Base-by-base conservation (phyloP, 2,797 vertebrate genomes). In the Dromococcyx pavoninus region DNA sequence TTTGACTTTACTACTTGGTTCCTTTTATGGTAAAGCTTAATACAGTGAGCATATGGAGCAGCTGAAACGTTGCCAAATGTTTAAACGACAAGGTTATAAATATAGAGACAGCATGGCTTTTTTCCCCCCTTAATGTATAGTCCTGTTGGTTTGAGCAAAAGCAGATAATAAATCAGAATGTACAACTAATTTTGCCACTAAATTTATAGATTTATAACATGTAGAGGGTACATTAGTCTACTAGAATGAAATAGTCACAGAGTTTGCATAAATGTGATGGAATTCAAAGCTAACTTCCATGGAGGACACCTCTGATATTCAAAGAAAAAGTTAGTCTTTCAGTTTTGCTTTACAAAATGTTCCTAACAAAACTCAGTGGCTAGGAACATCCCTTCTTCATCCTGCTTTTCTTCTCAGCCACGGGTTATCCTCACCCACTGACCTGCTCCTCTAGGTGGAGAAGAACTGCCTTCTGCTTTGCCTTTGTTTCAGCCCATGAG, bases 81-180 rank as follows among this genome's bases (percentile, higher is more conserved):
- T 98, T 97, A 97, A 98, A 97, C 97, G 97, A 97, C 97, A 97
- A 95, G 96, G 96, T 97, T 98, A 97, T 98, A 98, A 98, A 98
- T 98, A 98, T 77, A 94, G 39, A 94, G 53, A 95, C 94, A 95
- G 91, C 11, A 89, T 37, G 57, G 73, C 17, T 27, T 90, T 93
- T 93, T 94, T 21, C 7, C 81, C 51, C 50, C 91, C 93, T 97
- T 96, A 97, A 97, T 97, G 93, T 97, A 98, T 91, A 93, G 91
- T 82, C 95, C 90, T 92, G 89, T 95, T 96, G 94, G 89, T 85
- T 88, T 23, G 77, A 97, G 95, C 94, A 96, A 97, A 97, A 79
- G 30, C 84, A 95, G 93, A 96, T 91, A 94, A 94, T 97, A 97
- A 97, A 97, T 97, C 96, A 96, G 91, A 94, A 89, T 10, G 10